A percentile compares a stretch with the other conserved stretches of the same genome.
Conservation (phyloP, 2,797 vertebrate species). For the Rhyacichthys aspro region DNA sequence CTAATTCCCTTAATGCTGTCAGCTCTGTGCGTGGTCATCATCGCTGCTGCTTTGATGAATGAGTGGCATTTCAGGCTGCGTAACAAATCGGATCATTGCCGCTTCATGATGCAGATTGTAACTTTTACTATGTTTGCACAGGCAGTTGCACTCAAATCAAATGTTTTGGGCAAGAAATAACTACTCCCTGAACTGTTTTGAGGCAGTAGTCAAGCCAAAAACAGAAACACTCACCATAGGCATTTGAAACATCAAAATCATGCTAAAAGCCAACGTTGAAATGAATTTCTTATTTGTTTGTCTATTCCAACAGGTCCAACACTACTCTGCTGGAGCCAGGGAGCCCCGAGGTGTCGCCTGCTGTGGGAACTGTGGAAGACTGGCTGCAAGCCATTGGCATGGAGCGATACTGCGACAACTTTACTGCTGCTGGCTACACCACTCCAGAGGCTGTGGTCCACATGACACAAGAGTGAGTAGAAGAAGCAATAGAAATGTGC, state of each 20-base stretch:
- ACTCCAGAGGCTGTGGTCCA: conserved; percentile 92
- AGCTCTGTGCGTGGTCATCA: neutral
- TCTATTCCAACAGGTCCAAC: conserved; percentile 80
- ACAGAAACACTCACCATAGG: neutral
- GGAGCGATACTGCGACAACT: conserved; percentile 97
- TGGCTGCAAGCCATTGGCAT: conserved; percentile 98
- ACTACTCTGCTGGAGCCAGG: conserved; percentile 92
- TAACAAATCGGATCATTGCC: conserved; percentile 23
- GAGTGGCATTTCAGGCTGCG: conserved; percentile 1
- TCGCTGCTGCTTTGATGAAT: conserved; percentile 4
- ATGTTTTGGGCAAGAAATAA: neutral
- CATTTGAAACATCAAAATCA: neutral
- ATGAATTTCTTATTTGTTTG: neutral
- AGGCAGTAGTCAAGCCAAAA: neutral
- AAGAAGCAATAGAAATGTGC: neutral
- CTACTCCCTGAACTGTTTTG: neutral
- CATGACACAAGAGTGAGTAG: conserved; percentile 98
- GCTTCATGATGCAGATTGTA: conserved; percentile 22
- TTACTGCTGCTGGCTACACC: conserved; percentile 93
- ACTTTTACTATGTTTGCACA: conserved; percentile 33
- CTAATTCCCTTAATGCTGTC: neutral
- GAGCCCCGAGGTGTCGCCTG: conserved; percentile 86
- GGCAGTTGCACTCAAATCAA: conserved; percentile 11
- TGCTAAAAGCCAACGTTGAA: neutral
- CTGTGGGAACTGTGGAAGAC: conserved; percentile 90